Evolutionary conservation across 2,797 vertebrate species (phyloP).

Genomic region (Pristis pectinata): DNA sequence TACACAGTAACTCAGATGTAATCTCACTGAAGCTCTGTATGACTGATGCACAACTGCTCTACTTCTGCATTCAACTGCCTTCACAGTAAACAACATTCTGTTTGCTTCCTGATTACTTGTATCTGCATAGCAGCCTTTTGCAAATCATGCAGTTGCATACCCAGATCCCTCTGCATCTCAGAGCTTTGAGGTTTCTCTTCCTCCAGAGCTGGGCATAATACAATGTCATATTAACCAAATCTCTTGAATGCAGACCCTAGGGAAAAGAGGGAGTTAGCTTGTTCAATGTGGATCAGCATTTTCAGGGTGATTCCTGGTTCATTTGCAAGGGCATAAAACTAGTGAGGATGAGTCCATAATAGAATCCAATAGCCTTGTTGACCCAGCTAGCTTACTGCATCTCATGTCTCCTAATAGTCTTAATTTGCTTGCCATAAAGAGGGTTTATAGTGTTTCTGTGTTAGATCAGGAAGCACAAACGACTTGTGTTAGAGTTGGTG

Average conservation of each 20-base stretch:
- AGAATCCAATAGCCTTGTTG: neutral
- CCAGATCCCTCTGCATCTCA: too few relatives aligned
- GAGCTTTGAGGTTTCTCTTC: neutral
- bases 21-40: too few relatives aligned
- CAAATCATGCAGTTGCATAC: too few relatives aligned
- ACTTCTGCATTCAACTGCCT: too few relatives aligned
- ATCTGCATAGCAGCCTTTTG: too few relatives aligned
- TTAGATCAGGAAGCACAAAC: neutral
- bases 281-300: neutral
- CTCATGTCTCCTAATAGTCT: neutral
- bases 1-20: too few relatives aligned
- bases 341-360: neutral
- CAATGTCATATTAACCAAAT: neutral
- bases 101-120: too few relatives aligned
- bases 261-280: neutral
- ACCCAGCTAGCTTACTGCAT: neutral
- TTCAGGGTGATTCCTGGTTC: neutral
- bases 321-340: neutral
- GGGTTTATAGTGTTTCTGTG: neutral
- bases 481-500: neutral
- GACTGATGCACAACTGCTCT: too few relatives aligned
- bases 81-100: too few relatives aligned
- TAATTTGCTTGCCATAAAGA: neutral
- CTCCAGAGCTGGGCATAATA: neutral
- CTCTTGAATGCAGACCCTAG: neutral